Evolutionary conservation across 2,888 invertebrate genomes (phyloP), one percentile per base, ranked within the genome.

Genomic region (Eurytoma californica): DNA sequence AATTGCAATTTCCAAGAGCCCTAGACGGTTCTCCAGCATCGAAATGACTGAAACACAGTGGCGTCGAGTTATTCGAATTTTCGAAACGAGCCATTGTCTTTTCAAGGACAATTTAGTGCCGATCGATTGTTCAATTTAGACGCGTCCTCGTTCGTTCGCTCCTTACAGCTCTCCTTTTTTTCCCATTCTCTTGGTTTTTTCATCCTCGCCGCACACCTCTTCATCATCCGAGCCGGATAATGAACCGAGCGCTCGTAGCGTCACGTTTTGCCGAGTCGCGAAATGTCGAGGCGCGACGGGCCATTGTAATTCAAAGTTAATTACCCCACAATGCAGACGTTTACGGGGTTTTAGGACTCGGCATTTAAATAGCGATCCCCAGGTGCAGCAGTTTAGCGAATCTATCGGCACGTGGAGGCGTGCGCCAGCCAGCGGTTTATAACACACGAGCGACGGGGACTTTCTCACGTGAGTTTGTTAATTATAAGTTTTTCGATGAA

Each of bases 251-350:
- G 28, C 49, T 49, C 67, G 53, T 24, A 7, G 67, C 24, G 76
- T 69, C 61, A 73, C 63, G 60, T 68, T 73, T 77, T 66, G 13
- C 30, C 47, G 14, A 55, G 57, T 57, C 24, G 67, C 77, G 65
- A 72, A 61, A 51, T 51, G 61, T 18, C 61, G 39, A 16, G 67
- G 51, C 24, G 39, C 58, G 58, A 24, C 20, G n/a, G 47, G 28
- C 39, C 66, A 73, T 70, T 80, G 77, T 77, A 70, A 80, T 80
- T 80, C 77, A 80, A 74, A 77, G 73, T 70, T 77, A 80, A 80
- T 80, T 80, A 73, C 80, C 73, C 24, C 69, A 39, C 76, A 68
- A 65, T 63, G 61, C 39, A 47, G 63, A 79, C 74, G 63, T 74
- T 66, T 67, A 72, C 61, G 20, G 24, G 49, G 51, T 51, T 18